Base-by-base conservation (phyloP, 2,888 invertebrate genomes). In the Crepidodera aurea region DNA sequence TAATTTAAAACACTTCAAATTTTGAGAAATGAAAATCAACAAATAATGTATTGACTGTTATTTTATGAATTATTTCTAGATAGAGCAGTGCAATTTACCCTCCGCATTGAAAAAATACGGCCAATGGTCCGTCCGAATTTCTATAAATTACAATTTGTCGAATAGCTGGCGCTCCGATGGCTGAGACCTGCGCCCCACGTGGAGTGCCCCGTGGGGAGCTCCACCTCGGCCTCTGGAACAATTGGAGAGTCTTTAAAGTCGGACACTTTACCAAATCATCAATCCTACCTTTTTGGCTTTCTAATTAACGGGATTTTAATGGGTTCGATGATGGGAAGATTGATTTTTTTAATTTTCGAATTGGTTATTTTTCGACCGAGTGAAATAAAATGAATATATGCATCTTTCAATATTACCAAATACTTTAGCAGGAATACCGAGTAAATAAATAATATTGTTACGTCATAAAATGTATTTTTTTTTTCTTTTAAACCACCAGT, bases 61-160 rank as follows among this genome's bases (percentile, higher is more conserved):
- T n/a, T n/a, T n/a, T n/a, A 1, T 5, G 34, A 7, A 12, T 19
- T 53, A 13, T 37, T 15, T 39, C 13, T 27, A 2, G 13, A 8
- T 10, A 19, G 10, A 22, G 13, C n/a, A 5, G 32, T 58, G 32
- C 62, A 66, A 50, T 51, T 59, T 39, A 25, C 12, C 29, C 57
- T n/a, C 40, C 44, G 60, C 57, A 32, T 54, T 59, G 62, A 58
- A 42, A 56, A 44, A 44, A 32, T 32, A 40, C 48, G 13, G 48
- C 34, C 22, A 15, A n/a, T 4, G 22, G 57, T 39, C 48, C 42
- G 29, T 53, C 15, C 55, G 37, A 57, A 48, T 48, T 72, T 72
- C 75, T 72, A 80, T 81, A 81, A 80, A 81, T 81, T 80, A 80
- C 79, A 81, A 81, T 81, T 81, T 81, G 81, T 81, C 81, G 79